Base-by-base conservation (phyloP, 2,888 invertebrate genomes). In the Hydraecia micacea region DNA sequence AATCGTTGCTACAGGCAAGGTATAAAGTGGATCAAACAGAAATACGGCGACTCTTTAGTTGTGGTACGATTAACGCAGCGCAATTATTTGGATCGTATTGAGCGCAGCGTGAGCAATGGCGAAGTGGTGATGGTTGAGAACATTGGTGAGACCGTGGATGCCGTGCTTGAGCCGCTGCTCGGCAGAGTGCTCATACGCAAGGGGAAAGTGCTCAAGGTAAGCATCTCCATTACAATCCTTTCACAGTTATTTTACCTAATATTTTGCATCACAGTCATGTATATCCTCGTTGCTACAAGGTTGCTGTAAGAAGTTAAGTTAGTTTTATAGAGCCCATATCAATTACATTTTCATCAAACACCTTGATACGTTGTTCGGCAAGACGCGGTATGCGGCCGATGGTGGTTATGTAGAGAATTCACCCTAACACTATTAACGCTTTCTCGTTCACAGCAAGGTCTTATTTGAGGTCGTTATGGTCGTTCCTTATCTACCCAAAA, bases 21-120 rank as follows among this genome's bases (percentile, higher is more conserved):
- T 32, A 97, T 99, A 74, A 99, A 99, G 94, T 99, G 99, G 99
- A 99, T 99, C 83, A 99, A 99, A 95, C 98, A 97, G n/a, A 98
- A 97, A 91, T 99, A 98, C 93, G 98, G 98, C 0, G 97, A 97
- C 0, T 93, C 97, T 1, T 94, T 99, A 67, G 97, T 98, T 73
- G 97, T 98, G 7, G 97, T 99, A 21, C 97, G 99, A 55, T 96
- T 99, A 58, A 98, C 98, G 0, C 98, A 98, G 92, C 98, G 98
- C 84, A 98, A 98, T 90, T 99, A 99, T 94, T 94, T 99, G 88
- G 99, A 99, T 89, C 97, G 97, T 25, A 98, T 99, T 81, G 99
- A 98, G 93, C 96, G 97, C 66, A 97, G 98, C 0, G 97, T 99
- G 7, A 96, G 97, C 15, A 97, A 98, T 87, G 99, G 99, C 0